phyloP scores from a whole-genome alignment of 2,113 vertebrate species.

The Plestiodon gilberti region DNA sequence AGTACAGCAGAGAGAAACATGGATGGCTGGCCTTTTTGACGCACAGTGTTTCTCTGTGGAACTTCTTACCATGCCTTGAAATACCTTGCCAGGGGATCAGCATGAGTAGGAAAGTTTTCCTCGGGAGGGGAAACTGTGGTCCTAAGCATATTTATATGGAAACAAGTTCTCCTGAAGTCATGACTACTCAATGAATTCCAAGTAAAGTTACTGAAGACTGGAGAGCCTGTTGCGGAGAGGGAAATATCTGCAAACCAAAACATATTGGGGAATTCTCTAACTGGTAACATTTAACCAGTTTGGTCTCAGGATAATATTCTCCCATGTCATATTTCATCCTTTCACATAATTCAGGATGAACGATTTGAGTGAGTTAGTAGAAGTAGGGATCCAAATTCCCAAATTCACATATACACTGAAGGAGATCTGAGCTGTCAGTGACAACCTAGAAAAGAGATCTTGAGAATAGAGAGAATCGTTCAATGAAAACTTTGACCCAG shows the following conservation, averaged over 20 bases:
- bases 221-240: constrained; percentile 13
- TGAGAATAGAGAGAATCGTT: no score
- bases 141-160: not conserved
- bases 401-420: no score
- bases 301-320: not conserved
- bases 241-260: constrained; percentile 27
- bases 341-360: not conserved
- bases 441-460: no score
- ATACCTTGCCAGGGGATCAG: constrained; percentile 38
- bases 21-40: constrained; percentile 54
- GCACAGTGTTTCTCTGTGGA: constrained; percentile 46
- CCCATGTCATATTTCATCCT: not conserved
- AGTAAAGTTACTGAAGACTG: not conserved
- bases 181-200: not conserved
- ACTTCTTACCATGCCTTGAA: constrained; percentile 50
- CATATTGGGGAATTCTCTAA: constrained; percentile 22
- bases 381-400: not conserved
- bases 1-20: constrained; percentile 30
- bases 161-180: not conserved
- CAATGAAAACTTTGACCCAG: no score
- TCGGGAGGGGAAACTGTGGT: constrained; percentile 34
- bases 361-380: not conserved
- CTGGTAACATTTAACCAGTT: constrained; percentile 4
- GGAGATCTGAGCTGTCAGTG: no score
- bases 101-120: constrained; percentile 44